Evolutionary conservation across 2,888 invertebrate genomes (phyloP), one percentile per base, ranked within the genome.

Genomic region (Vesta saturnalis): DNA sequence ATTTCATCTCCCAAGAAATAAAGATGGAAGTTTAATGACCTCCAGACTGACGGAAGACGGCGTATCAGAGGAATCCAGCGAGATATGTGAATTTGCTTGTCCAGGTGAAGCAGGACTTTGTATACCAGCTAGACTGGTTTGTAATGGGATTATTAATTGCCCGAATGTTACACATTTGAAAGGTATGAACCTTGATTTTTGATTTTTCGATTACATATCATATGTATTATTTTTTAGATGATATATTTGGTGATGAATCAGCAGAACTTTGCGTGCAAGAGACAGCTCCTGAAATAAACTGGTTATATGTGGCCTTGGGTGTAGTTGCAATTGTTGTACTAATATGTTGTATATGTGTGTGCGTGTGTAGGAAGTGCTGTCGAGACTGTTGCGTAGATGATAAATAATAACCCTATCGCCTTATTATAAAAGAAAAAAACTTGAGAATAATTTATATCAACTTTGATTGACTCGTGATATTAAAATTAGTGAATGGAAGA

Each of bases 101-200:
- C 95, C 95, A 0, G 95, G 94, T 1, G 91, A 93, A 74, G 89
- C 91, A 67, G 91, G 92, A 5, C 86, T 93, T 16, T 96, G 96
- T 81, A 94, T 96, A 79, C 94, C 95, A 3, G 90, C 91, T 16
- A 88, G 93, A 77, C 85, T 95, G 19, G 90, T 96, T 1, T 96
- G 96, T 83, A 95, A 96, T 80, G 95, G 95, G 2, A 89, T 95
- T 1, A 88, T 93, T 14, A 96, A 96, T 82, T 96, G 96, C 82
- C 95, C 95, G 0, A 92, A 92, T 79, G 84, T 89, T 14, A 89
- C 91, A 0, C 82, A 85, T 22, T 77, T 76, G 56, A 83, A 83
- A 39, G 88, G 88, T 75, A 82, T 84, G 23, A 35, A n/a, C n/a
- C 1, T 55, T 62, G 19, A 59, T 14, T 35, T 8, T 59, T 35